Percentiles rank a stretch among this genome's conserved stretches.
phyloP scores from a whole-genome alignment of 1,140 invertebrate species.

The Brevipalpus yothersi region DNA sequence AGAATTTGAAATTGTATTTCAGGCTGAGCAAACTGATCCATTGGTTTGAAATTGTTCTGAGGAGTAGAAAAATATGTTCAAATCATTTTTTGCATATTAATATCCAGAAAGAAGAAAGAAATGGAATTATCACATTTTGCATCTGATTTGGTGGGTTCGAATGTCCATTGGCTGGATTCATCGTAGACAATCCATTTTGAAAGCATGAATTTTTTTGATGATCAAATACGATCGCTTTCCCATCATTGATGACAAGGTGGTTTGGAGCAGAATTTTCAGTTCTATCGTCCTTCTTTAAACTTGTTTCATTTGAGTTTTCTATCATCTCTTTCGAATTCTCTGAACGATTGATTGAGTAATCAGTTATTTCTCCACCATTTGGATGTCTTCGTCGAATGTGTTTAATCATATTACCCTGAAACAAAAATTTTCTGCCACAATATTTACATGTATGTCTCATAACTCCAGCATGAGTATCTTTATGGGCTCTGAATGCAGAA shows the following conservation, averaged over 20 bases:
- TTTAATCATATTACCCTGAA: conserved; percentile 11
- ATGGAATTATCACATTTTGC: not conserved
- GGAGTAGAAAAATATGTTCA: not conserved
- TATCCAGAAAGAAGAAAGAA: not conserved
- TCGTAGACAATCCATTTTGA: no score
- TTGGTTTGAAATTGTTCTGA: not conserved
- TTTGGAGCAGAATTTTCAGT: not conserved
- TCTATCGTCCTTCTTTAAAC: not conserved
- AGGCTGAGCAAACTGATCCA: not conserved
- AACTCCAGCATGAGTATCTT: conserved; percentile 11
- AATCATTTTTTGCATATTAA: not conserved
- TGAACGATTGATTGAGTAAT: not conserved
- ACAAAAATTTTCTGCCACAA: conserved; percentile 8
- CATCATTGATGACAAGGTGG: no score
- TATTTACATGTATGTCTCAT: conserved; percentile 9
- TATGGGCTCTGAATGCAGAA: conserved; percentile 9
- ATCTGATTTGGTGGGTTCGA: no score
- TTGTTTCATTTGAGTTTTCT: not conserved
- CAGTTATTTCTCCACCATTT: not conserved
- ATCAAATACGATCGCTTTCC: no score
- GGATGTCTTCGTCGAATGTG: conserved; percentile 8
- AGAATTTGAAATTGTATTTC: conserved; percentile 1
- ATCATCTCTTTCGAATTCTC: no score
- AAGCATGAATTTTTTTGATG: no score
- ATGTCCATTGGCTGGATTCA: no score